A percentile compares a stretch with the other conserved stretches of the same genome.
Conservation (phyloP, 2,113 vertebrate species). For the Sander vitreus region DNA sequence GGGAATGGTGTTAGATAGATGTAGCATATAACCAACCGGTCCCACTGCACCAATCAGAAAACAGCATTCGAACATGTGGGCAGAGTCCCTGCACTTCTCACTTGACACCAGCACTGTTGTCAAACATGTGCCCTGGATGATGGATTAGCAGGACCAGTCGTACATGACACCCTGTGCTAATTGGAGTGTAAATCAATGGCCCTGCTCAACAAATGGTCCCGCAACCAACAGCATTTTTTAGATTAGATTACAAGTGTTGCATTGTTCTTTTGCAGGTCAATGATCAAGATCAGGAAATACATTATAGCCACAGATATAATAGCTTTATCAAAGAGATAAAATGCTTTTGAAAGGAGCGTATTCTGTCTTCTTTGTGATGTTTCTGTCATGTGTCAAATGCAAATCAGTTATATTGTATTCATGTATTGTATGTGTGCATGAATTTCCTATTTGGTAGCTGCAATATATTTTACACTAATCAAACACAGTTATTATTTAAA, state of each 20-base stretch:
- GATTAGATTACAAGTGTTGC: constrained; percentile 21
- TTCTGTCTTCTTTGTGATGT: neutral
- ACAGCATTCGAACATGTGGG: constrained; percentile 31
- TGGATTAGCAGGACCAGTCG: constrained; percentile 56
- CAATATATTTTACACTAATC: neutral
- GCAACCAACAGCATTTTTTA: neutral
- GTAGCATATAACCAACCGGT: constrained; percentile 8
- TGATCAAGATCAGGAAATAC: constrained; percentile 11
- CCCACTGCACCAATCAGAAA: constrained; percentile 42
- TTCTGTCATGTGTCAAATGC: neutral
- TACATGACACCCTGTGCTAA: constrained; percentile 51
- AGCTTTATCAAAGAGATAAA: neutral
- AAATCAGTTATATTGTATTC: neutral
- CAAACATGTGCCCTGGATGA: constrained; percentile 49
- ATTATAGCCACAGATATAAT: neutral
- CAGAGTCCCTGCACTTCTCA: neutral
- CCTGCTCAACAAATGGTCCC: constrained; percentile 36
- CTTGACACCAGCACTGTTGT: constrained; percentile 50
- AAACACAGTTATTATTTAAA: neutral
- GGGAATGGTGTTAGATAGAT: constrained; percentile 29
- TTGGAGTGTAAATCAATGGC: constrained; percentile 58
- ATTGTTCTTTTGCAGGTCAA: constrained; percentile 6
- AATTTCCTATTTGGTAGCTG: neutral
- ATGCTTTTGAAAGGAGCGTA: neutral
- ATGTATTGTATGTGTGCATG: neutral